Conservation (phyloP, 92 coral and sea anemone genomes). For the Phenganax subtilis region DNA sequence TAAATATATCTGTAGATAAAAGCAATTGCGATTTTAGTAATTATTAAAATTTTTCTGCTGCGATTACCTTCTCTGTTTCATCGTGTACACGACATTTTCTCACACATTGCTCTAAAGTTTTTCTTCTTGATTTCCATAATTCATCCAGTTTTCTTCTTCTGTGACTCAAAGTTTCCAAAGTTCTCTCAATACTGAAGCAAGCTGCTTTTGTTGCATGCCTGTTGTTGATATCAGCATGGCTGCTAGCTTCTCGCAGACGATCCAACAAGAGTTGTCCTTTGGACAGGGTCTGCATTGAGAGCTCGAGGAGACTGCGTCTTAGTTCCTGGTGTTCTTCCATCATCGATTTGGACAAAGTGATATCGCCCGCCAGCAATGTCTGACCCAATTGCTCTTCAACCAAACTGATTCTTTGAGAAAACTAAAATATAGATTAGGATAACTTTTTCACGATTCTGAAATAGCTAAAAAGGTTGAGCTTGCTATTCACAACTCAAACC, state of each 20-base stretch:
- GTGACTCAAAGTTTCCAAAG: constrained; percentile 79
- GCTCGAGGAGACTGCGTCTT: constrained; percentile 78
- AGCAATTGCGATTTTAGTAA: too few relatives aligned
- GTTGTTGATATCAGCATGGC: constrained; percentile 93
- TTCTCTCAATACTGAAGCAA: constrained; percentile 87
- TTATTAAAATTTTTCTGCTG: not conserved
- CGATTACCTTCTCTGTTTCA: constrained; percentile 66
- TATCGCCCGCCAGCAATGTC: constrained; percentile 83
- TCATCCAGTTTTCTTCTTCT: constrained; percentile 84
- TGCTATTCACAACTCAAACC: too few relatives aligned
- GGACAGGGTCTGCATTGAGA: constrained; percentile 94
- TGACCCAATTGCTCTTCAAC: constrained; percentile 87
- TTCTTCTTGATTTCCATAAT: constrained; percentile 82
- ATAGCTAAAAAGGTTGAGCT: not conserved
- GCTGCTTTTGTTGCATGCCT: constrained; percentile 96
- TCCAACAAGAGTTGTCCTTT: constrained; percentile 88
- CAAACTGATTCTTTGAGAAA: constrained; percentile 68
- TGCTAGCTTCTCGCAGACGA: constrained; percentile 83
- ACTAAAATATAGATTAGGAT: constrained; percentile 44
- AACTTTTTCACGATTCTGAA: not conserved
- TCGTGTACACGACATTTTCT: constrained; percentile 90
- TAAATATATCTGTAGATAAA: too few relatives aligned
- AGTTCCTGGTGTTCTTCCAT: constrained; percentile 93
- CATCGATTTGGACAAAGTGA: constrained; percentile 78
- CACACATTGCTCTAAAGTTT: constrained; percentile 82